Evolutionary conservation across 1,140 invertebrate genomes (phyloP).

Genomic region (Copidosoma floridanum): DNA sequence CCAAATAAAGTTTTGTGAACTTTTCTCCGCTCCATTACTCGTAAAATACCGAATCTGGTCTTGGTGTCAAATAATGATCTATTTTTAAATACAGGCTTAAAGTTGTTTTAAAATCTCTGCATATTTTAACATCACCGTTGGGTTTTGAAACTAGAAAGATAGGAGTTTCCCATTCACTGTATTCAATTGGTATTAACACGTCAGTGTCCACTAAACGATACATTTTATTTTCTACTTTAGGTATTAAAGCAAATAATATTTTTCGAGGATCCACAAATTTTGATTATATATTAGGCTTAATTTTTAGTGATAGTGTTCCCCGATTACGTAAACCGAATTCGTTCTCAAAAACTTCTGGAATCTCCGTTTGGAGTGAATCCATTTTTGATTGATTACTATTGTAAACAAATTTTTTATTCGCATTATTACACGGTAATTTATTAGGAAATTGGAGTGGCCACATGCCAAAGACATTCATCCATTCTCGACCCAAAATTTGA

Average conservation of each 20-base stretch:
- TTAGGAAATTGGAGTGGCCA: neutral
- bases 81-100: slow-evolving; percentile 40
- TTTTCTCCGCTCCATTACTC: neutral
- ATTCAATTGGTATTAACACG: slow-evolving; percentile 22
- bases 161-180: slow-evolving; percentile 54
- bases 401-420: neutral
- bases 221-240: neutral
- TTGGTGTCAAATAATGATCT: too few species aligned
- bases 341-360: neutral
- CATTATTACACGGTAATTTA: neutral
- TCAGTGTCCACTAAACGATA: neutral
- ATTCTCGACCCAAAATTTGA: neutral
- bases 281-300: slow-evolving; percentile 6
- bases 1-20: too few species aligned
- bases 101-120: slow-evolving; percentile 55
- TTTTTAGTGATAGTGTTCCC: neutral
- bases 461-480: neutral
- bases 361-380: too few species aligned
- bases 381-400: neutral
- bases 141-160: slow-evolving; percentile 55
- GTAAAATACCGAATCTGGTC: too few species aligned
- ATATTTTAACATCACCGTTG: slow-evolving; percentile 52
- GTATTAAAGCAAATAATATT: neutral
- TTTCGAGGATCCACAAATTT: neutral
- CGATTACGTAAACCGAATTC: neutral